Conservation (phyloP, 2,888 invertebrate species). For the Anthophora plumipes region DNA sequence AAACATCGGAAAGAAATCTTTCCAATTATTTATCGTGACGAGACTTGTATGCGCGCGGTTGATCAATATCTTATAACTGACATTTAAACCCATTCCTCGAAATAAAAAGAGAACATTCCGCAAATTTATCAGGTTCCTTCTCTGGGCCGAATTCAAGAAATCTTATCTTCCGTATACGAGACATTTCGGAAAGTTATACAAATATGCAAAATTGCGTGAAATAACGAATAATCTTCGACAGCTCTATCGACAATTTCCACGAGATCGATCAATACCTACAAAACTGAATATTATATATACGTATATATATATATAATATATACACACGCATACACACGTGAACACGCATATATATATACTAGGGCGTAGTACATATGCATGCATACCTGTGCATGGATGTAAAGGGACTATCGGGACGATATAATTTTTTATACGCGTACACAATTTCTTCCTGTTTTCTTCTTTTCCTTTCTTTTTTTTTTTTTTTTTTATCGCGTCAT, state of each 20-base stretch:
- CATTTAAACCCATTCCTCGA: background rate
- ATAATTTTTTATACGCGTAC: constrained; percentile 30
- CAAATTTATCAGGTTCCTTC: constrained; percentile 9
- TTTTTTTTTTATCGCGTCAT: constrained; percentile 69
- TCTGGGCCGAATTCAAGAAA: constrained; percentile 18
- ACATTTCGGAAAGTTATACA: constrained; percentile 12
- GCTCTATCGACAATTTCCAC: constrained; percentile 36
- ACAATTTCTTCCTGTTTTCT: constrained; percentile 53
- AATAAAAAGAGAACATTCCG: constrained; percentile 17
- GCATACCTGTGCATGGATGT: constrained; percentile 18
- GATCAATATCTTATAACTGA: constrained; percentile 8
- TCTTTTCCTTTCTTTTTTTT: constrained; percentile 58
- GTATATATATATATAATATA: constrained; percentile 10
- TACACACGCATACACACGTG: constrained; percentile 2
- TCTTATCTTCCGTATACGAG: constrained; percentile 18
- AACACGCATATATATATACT: background rate
- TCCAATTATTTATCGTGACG: constrained; percentile 2
- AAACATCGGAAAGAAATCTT: background rate
- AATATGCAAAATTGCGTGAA: constrained; percentile 37
- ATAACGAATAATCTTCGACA: constrained; percentile 31
- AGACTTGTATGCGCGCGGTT: constrained; percentile 12
- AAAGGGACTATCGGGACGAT: constrained; percentile 13
- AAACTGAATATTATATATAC: constrained; percentile 20
- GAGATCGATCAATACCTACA: constrained; percentile 50
- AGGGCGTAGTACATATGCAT: background rate